Evolutionary conservation across 2,888 invertebrate species (phyloP).

Genomic region (Blomia tropicalis): DNA sequence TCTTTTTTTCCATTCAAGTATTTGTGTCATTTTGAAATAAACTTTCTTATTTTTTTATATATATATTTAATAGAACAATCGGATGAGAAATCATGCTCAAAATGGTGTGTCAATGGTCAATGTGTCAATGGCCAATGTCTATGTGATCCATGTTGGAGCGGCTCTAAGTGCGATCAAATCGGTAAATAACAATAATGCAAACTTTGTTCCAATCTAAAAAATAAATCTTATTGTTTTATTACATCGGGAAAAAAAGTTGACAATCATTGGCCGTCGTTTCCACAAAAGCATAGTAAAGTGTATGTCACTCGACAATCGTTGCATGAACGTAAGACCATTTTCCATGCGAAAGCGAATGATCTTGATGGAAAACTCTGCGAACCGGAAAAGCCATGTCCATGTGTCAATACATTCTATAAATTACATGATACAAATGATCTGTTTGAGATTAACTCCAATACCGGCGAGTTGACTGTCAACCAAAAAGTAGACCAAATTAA

Average conservation of each 20-base stretch:
- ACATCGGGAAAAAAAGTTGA: constrained; percentile 10
- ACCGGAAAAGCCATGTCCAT: constrained; percentile 23
- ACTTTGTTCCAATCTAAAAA: background rate
- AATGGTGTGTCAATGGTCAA: constrained; percentile 26
- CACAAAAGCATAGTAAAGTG: constrained; percentile 7
- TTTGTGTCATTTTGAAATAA: background rate
- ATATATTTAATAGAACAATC: too few species aligned
- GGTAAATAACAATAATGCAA: constrained; percentile 24
- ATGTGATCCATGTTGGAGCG: constrained; percentile 29
- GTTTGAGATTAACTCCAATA: constrained; percentile 27
- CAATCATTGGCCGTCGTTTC: constrained; percentile 11
- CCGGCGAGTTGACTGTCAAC: constrained; percentile 27
- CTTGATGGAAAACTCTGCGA: constrained; percentile 25
- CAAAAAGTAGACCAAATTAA: constrained; percentile 19
- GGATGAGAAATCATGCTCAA: background rate
- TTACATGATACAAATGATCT: constrained; percentile 20
- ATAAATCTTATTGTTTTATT: background rate
- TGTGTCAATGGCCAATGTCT: constrained; percentile 27
- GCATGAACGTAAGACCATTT: constrained; percentile 21
- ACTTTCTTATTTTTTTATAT: too few species aligned
- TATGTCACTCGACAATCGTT: constrained; percentile 3
- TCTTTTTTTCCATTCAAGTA: background rate
- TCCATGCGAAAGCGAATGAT: constrained; percentile 26
- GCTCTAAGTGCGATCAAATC: constrained; percentile 28
- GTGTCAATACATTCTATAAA: constrained; percentile 25